These are phyloP conservation scores for Ciconia stormi DNA, from an alignment of 2,113 vertebrate species.

Conservation along the genomic window DNA sequence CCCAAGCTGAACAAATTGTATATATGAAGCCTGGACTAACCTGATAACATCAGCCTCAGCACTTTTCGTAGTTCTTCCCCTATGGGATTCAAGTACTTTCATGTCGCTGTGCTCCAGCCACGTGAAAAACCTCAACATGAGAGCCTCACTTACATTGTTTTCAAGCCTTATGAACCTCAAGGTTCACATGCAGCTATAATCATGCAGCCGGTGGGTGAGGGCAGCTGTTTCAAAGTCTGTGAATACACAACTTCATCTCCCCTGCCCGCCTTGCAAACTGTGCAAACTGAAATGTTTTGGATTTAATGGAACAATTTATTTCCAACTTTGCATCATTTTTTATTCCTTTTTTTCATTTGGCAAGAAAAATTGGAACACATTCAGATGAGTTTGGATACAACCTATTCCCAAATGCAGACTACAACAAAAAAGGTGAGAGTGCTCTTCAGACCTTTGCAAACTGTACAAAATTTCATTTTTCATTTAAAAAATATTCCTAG, in stretches of 20 bases:
- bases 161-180: not conserved
- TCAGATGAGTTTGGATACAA: not conserved
- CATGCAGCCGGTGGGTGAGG: rapidly evolving
- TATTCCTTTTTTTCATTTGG: not conserved
- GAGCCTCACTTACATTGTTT: not conserved
- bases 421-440: not conserved
- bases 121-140: not conserved
- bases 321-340: not conserved
- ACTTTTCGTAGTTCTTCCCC: not conserved
- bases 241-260: not conserved
- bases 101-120: not conserved
- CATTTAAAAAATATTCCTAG: not conserved
- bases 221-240: not conserved
- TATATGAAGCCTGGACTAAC: not conserved
- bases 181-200: not conserved
- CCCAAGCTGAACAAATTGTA: not conserved
- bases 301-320: not conserved
- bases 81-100: not conserved
- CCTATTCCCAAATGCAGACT: not conserved
- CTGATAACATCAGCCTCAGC: not conserved
- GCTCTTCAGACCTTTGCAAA: not conserved
- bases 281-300: not conserved
- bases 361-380: not conserved
- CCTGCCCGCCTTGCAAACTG: not conserved
- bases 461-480: not conserved